Evolutionary conservation across 2,888 invertebrate species (phyloP), one percentile per base, ranked within the genome.

Genomic region (Acleris cristana): DNA sequence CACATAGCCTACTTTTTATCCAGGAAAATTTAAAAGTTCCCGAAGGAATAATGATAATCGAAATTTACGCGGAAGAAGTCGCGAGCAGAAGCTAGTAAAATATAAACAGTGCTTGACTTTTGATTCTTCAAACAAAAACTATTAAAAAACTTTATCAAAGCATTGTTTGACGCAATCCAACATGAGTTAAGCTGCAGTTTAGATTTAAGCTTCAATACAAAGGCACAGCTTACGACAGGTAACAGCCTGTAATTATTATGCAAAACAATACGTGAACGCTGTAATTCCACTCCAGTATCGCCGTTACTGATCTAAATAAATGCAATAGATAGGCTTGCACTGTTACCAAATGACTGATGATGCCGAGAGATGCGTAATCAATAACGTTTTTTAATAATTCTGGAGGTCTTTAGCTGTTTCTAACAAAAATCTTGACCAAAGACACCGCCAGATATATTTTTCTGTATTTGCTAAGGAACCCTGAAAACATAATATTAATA

Each of bases 181-280:
- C 5, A 56, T 8, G n/a, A 55, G 21, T 60, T 51, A 40, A 34
- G 34, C n/a, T 45, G 44, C 16, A 54, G 53, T 53, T 61, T 26
- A 2, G 18, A 19, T 34, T 2, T 45, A 48, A 56, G 44, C 19
- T 40, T 14, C 14, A 53, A 56, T 44, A 57, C 21, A 51, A 44
- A 59, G 54, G 23, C 59, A 23, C 21, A n/a, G 55, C 56, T 51
- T 51, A 66, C 61, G 56, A 57, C 51, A 61, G 66, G 56, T 18
- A 56, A 57, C 61, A 40, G 34, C 18, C 7, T 58, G 62, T 62
- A 57, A 62, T 67, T 67, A 62, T 67, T 57, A 63, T 67, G 67
- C 57, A 67, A 63, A 67, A 63, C 49, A 67, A 63, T 58, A 67
- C 66, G 45, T 44, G n/a, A 52, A 57, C 48, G 45, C 62, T 53